Base-by-base conservation (phyloP, 2,113 vertebrate species). In the Chlorodrepanis virens region DNA sequence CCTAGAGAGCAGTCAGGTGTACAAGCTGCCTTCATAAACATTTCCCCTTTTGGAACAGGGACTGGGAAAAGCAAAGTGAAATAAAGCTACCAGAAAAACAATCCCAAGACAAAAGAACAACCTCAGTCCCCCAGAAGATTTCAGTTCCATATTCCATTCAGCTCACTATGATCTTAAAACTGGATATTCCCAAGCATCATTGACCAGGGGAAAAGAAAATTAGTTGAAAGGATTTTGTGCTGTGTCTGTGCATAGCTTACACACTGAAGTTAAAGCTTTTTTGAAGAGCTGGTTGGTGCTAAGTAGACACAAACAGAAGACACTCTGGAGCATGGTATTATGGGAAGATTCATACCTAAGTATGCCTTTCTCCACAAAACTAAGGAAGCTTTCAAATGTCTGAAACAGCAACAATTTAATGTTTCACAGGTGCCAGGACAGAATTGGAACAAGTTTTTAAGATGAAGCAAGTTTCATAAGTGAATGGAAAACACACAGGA, bases 361-460 rank as follows among this genome's bases (percentile, higher is more conserved):
- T 21, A 31, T 27, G 53, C 49, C 31, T 35, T 75, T 92, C 69
- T 82, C 60, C 72, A 74, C 57, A 83, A 69, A 94, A 93, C 63
- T 90, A 70, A 92, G 35, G 64, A 93, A 96, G 69, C 96, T 89
- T 93, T 75, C 45, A 83, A 39, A 45, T 50, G 29, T 87, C 90
- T 86, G 89, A 94, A 97, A 96, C 60, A 60, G 71, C 79, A 97
- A 95, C 52, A 82, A 87, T 96, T 96, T 97, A 96, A 96, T 96
- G 80, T 96, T 96, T 96, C 72, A 53, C 83, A 93, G 65, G 65
- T 65, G 69, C 29, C 90, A 97, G 75, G 97, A 97, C 95, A 96
- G 80, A 96, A 94, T 49, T 53, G 89, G 83, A 97, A 93, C 93
- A 84, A 82, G 85, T 92, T 97, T 91, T 94, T 81, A 94, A 95